Percentiles rank a stretch among this genome's conserved stretches.
Evolutionary conservation across 1,140 invertebrate species (phyloP).

Genomic region (Drosophila orosa): DNA sequence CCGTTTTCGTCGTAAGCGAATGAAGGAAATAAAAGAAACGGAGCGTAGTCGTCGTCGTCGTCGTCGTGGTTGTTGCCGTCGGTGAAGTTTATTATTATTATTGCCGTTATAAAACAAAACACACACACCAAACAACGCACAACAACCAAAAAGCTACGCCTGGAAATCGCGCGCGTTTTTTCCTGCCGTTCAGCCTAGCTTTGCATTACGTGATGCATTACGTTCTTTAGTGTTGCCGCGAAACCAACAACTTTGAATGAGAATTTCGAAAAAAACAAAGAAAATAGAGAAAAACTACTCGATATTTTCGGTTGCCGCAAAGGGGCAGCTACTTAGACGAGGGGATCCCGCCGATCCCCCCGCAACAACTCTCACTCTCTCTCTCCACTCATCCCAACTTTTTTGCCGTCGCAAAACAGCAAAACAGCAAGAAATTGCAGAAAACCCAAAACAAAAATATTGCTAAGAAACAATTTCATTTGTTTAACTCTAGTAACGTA

Average conservation of each 20-base stretch:
- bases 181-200: slow-evolving; percentile 14
- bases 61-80: slow-evolving; percentile 49
- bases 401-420: slow-evolving; percentile 55
- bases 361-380: background rate
- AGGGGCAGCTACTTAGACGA: slow-evolving; percentile 38
- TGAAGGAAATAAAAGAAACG: slow-evolving; percentile 25
- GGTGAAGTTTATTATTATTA: slow-evolving; percentile 67
- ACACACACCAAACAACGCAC: slow-evolving; percentile 28
- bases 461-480: slow-evolving; percentile 24
- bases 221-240: slow-evolving; percentile 17
- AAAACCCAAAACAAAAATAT: slow-evolving; percentile 3
- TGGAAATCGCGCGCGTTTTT: slow-evolving; percentile 46
- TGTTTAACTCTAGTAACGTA: slow-evolving; percentile 65
- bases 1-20: slow-evolving; percentile 47
- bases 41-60: slow-evolving; percentile 27
- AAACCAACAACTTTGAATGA: background rate
- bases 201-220: slow-evolving; percentile 17
- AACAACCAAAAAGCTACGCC: slow-evolving; percentile 32
- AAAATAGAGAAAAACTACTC: slow-evolving; percentile 11
- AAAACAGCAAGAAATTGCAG: slow-evolving; percentile 20
- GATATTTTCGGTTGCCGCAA: slow-evolving; percentile 9
- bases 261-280: background rate
- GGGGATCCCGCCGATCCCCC: slow-evolving; percentile 51
- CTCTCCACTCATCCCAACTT: background rate
- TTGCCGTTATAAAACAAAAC: slow-evolving; percentile 39